phyloP scores from a whole-genome alignment of 2,113 vertebrate genomes.

The Donacobius atricapilla region DNA sequence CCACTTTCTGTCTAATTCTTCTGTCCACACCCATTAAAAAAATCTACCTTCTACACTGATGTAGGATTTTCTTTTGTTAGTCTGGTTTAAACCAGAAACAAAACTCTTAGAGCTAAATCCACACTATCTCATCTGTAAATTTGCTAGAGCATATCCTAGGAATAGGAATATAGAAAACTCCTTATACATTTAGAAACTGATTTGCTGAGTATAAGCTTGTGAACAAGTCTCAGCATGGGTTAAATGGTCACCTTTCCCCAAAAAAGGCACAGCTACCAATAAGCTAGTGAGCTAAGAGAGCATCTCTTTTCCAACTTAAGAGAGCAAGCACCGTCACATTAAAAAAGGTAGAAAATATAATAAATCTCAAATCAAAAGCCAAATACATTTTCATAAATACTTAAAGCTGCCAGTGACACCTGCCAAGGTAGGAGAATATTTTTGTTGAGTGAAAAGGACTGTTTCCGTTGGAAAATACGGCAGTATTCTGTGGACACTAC shows the following conservation, averaged over 20 bases:
- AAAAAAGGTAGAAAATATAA: neutral
- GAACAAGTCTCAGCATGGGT: neutral
- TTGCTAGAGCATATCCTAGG: neutral
- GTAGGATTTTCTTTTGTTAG: neutral
- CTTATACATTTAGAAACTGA: neutral
- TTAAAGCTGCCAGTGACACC: neutral
- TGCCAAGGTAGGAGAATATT: neutral
- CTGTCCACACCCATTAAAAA: neutral
- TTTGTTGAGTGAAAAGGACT: neutral
- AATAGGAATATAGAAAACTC: neutral
- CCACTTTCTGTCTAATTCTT: neutral
- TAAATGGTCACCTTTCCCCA: neutral
- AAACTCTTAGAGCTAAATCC: neutral
- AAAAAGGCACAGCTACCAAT: neutral
- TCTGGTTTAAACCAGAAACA: neutral
- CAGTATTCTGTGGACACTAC: neutral
- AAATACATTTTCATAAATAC: neutral
- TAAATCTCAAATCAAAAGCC: neutral
- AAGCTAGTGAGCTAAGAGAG: neutral
- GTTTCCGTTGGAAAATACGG: neutral
- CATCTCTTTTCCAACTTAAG: neutral
- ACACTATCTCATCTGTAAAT: neutral
- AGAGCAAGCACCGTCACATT: neutral
- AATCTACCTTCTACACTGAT: neutral
- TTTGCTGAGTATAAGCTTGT: neutral